These are phyloP conservation scores for Drosophila suboccidentalis DNA, from an alignment of 2,888 invertebrate species.

Conservation along the genomic window DNA sequence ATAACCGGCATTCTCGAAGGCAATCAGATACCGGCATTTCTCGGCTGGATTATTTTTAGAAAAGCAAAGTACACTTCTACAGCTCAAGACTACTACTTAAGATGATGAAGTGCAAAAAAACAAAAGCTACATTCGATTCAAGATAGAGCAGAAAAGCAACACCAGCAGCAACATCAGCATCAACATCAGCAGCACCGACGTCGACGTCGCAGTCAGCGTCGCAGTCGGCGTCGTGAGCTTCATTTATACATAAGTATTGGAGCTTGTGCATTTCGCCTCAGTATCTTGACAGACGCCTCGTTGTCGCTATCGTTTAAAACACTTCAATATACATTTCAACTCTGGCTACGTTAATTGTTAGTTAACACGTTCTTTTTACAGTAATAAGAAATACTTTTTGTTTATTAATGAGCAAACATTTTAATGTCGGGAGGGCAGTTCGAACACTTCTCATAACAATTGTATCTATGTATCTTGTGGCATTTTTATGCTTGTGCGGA, in stretches of 20 bases:
- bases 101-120: conserved; percentile 30
- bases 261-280: conserved; percentile 46
- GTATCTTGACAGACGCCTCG: conserved; percentile 63
- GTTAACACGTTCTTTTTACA: conserved; percentile 43
- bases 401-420: conserved; percentile 31
- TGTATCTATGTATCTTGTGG: background rate
- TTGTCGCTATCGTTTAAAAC: conserved; percentile 40
- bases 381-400: conserved; percentile 32
- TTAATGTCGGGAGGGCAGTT: conserved; percentile 26
- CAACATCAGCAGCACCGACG: background rate
- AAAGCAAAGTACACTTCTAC: conserved; percentile 19
- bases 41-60: conserved; percentile 23
- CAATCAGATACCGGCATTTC: conserved; percentile 14
- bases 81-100: conserved; percentile 14
- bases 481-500: conserved; percentile 7
- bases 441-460: background rate
- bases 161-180: conserved; percentile 13
- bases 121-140: conserved; percentile 31
- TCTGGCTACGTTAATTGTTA: conserved; percentile 47
- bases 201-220: conserved; percentile 2
- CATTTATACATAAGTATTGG: conserved; percentile 47
- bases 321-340: background rate
- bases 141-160: conserved; percentile 22
- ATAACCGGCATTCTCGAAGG: background rate
- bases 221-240: conserved; percentile 23